These are phyloP conservation scores for Arenaria interpres DNA, from an alignment of 2,113 vertebrate genomes.

Conservation along the genomic window DNA sequence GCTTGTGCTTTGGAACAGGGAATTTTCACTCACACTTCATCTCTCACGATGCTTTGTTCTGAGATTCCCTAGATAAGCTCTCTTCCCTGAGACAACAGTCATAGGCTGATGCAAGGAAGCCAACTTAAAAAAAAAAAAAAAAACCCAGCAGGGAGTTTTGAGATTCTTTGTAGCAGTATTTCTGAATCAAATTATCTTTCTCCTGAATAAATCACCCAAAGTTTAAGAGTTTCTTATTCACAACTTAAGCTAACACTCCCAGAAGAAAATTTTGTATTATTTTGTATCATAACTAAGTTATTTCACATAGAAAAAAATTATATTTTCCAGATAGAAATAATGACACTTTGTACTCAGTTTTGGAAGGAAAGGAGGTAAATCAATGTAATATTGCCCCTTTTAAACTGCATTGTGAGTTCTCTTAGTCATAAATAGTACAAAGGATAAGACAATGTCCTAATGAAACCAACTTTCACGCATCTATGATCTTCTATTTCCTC, in stretches of 20 bases:
- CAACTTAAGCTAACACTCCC: not conserved
- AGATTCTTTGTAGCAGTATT: not conserved
- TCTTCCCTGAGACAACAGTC: not conserved
- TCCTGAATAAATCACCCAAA: not conserved
- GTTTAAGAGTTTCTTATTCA: not conserved
- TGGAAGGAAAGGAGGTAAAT: not conserved
- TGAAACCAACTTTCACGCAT: not conserved
- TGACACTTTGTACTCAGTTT: not conserved
- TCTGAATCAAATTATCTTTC: not conserved
- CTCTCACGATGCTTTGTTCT: not conserved
- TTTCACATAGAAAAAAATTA: not conserved
- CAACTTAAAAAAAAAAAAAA: not conserved
- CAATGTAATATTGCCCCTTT: not conserved
- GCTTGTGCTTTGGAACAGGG: not conserved
- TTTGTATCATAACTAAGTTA: not conserved
- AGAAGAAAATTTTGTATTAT: not conserved
- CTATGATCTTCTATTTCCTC: not conserved
- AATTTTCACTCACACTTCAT: not conserved
- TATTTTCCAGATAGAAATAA: not conserved
- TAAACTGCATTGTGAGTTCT: not conserved
- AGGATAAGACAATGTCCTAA: not conserved
- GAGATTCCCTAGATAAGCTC: not conserved
- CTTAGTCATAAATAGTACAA: not conserved
- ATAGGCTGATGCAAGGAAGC: not conserved
- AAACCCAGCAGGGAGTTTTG: not conserved